A percentile compares a stretch with the other conserved stretches of the same genome.
These are phyloP conservation scores for Vanacampus margaritifer DNA, from an alignment of 2,113 vertebrate genomes.

Conservation along the genomic window DNA sequence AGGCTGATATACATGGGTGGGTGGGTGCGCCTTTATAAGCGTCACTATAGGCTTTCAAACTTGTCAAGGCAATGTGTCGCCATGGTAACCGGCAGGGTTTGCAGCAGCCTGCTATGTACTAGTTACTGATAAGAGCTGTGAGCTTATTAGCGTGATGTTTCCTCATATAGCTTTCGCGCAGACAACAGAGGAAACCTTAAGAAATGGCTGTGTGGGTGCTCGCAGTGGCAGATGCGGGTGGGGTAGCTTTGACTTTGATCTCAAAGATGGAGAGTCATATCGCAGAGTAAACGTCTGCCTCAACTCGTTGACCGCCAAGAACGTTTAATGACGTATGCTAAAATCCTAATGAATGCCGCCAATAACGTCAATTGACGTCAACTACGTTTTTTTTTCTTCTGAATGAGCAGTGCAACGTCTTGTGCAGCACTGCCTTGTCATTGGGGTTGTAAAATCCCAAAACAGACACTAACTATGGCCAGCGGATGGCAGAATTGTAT, in stretches of 20 bases:
- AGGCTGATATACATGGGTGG: slow-evolving; percentile 66
- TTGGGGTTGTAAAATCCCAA: no score
- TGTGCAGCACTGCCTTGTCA: no score
- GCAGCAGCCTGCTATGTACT: slow-evolving; percentile 57
- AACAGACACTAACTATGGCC: no score
- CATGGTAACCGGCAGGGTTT: slow-evolving; percentile 67
- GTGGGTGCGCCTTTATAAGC: slow-evolving; percentile 67
- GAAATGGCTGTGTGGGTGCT: slow-evolving; percentile 21
- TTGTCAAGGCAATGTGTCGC: slow-evolving; percentile 59
- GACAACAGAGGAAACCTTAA: slow-evolving; percentile 26
- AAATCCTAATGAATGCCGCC: no score
- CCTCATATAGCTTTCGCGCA: slow-evolving; percentile 25
- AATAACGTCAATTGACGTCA: no score
- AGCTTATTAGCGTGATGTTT: slow-evolving; percentile 48
- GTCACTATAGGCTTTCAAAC: slow-evolving; percentile 64
- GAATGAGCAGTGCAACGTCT: no score
- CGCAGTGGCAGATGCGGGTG: slow-evolving; percentile 17
- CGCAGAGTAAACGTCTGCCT: slow-evolving; percentile 36
- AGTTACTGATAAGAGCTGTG: slow-evolving; percentile 56
- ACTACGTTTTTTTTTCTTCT: no score
- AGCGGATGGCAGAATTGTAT: no score
- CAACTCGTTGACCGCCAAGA: no score
- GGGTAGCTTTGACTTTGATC: slow-evolving; percentile 40
- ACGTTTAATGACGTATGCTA: no score
- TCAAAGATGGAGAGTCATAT: slow-evolving; percentile 26